Evolutionary conservation across 2,888 invertebrate genomes (phyloP).

Genomic region (Eulithis testata): DNA sequence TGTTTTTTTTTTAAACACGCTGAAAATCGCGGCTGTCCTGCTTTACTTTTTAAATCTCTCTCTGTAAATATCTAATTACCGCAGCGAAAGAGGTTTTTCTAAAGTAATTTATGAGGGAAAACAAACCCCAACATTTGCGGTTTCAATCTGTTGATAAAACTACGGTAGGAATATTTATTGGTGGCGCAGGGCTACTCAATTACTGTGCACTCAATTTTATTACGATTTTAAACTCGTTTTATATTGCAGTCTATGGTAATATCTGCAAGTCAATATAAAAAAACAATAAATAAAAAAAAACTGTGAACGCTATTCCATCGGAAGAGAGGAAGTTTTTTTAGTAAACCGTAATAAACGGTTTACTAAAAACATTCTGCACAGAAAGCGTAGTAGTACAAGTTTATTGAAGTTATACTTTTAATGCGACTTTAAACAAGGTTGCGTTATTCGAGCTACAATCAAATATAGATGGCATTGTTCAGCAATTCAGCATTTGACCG

Average conservation of each 20-base stretch:
- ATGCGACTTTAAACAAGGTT: no score
- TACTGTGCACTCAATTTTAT: conserved; percentile 16
- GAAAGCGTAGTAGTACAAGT: no score
- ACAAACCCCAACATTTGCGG: background rate
- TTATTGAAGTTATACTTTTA: no score
- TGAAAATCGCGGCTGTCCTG: background rate
- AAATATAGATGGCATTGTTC: no score
- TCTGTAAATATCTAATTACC: background rate
- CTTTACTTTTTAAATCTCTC: background rate
- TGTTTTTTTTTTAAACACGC: conserved; percentile 14
- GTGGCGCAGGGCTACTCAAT: conserved; percentile 11
- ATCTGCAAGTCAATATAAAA: background rate
- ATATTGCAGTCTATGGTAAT: background rate
- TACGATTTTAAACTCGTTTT: conserved; percentile 2
- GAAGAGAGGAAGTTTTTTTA: no score
- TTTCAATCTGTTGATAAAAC: conserved; percentile 13
- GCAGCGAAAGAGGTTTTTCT: background rate
- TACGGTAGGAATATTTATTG: conserved; percentile 14
- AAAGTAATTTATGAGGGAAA: background rate
- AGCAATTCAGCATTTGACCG: no score
- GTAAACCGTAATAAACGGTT: no score
- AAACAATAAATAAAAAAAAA: no score
- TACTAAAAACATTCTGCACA: no score
- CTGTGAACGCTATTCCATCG: no score
- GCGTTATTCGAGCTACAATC: no score